These are phyloP conservation scores for Cheumatopsyche charites DNA, from an alignment of 1,140 invertebrate genomes.

Conservation along the genomic window DNA sequence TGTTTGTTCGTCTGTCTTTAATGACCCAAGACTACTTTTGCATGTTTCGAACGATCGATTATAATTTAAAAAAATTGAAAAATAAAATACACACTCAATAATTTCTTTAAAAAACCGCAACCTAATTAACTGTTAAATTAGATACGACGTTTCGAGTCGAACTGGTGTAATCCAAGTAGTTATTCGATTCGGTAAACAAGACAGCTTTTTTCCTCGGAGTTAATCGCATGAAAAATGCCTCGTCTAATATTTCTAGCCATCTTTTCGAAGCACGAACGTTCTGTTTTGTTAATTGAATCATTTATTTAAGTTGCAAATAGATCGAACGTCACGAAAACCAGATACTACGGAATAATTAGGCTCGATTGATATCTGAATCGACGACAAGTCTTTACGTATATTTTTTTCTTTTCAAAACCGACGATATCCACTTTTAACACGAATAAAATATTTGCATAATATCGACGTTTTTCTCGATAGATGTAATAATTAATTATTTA, in stretches of 20 bases:
- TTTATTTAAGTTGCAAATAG: neutral
- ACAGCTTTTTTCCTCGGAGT: neutral
- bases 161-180: constrained; percentile 30
- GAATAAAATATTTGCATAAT: no score
- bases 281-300: constrained; percentile 22
- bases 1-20: constrained; percentile 24
- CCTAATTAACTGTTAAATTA: constrained; percentile 30
- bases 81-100: no score
- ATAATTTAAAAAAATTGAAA: no score
- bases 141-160: constrained; percentile 8
- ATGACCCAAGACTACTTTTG: neutral
- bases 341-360: constrained; percentile 11
- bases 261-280: neutral
- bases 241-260: constrained; percentile 5
- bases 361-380: constrained; percentile 5
- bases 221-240: constrained; percentile 27
- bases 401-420: no score
- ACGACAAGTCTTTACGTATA: neutral
- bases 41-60: no score
- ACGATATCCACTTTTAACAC: no score
- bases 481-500: no score
- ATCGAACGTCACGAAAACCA: neutral
- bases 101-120: neutral
- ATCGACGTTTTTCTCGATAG: no score
- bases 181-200: constrained; percentile 24